Evolutionary conservation across 2,888 invertebrate genomes (phyloP).

Genomic region (Stenichneumon culpator): DNA sequence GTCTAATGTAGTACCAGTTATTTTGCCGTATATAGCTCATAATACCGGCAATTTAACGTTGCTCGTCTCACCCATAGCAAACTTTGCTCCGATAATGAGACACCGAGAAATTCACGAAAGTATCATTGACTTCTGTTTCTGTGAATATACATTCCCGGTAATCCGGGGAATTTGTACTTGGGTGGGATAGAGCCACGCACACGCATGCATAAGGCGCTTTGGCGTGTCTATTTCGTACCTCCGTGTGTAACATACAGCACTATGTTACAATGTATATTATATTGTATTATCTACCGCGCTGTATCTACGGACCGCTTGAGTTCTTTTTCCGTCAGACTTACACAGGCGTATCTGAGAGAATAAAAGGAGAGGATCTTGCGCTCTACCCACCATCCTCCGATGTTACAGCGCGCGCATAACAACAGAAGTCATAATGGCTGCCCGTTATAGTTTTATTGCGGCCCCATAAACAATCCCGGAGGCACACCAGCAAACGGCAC

Average conservation of each 20-base stretch:
- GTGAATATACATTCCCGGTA: constrained; percentile 27
- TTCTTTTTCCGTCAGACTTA: constrained; percentile 35
- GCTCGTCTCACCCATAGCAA: constrained; percentile 15
- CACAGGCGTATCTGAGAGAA: constrained; percentile 6
- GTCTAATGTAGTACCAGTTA: constrained; percentile 45
- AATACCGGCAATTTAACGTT: constrained; percentile 47
- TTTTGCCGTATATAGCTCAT: constrained; percentile 52
- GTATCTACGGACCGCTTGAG: constrained; percentile 5
- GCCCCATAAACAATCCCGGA: constrained; percentile 78
- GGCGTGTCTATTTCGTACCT: not conserved
- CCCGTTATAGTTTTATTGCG: constrained; percentile 81
- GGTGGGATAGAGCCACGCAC: constrained; percentile 31
- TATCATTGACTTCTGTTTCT: constrained; percentile 52
- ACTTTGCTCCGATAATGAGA: constrained; percentile 44
- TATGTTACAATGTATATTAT: not conserved
- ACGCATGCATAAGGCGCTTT: constrained; percentile 13
- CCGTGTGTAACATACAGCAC: constrained; percentile 2
- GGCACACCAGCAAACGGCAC: constrained; percentile 46
- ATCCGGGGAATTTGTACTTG: constrained; percentile 46
- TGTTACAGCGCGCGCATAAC: constrained; percentile 51
- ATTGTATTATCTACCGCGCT: not conserved
- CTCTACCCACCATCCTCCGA: constrained; percentile 50
- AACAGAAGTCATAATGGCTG: constrained; percentile 68
- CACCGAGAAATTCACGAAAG: constrained; percentile 28
- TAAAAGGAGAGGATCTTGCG: constrained; percentile 41